These are phyloP conservation scores for Epinotia brunnichana DNA, from an alignment of 2,888 invertebrate species.

Conservation along the genomic window DNA sequence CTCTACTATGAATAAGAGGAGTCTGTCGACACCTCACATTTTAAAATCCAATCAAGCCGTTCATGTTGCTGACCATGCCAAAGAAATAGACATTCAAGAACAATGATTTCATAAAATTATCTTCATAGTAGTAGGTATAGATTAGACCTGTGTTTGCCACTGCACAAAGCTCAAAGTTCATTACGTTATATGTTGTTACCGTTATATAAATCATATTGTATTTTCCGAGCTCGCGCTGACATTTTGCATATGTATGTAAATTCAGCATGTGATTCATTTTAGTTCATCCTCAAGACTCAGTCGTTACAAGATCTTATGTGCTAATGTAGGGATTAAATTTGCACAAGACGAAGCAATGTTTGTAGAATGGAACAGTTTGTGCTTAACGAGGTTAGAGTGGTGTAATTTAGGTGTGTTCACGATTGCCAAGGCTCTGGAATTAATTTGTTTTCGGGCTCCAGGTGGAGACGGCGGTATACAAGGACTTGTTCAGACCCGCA, in stretches of 20 bases:
- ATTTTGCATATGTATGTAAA: constrained; percentile 26
- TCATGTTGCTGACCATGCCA: no score
- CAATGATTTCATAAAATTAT: no score
- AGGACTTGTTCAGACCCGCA: not conserved
- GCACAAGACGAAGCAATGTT: constrained; percentile 13
- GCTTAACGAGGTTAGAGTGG: constrained; percentile 32
- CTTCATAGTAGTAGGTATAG: no score
- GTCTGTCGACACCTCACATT: no score
- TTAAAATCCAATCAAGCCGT: no score
- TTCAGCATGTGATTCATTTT: constrained; percentile 3
- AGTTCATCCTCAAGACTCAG: constrained; percentile 3
- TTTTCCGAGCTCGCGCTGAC: not conserved
- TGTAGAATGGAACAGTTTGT: constrained; percentile 34
- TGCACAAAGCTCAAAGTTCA: not conserved
- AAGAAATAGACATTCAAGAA: no score
- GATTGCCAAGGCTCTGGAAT: constrained; percentile 23
- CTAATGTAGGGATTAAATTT: constrained; percentile 16
- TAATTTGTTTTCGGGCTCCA: constrained; percentile 1
- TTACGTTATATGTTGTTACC: not conserved
- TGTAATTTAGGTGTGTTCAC: constrained; percentile 19
- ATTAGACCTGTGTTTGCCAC: not conserved
- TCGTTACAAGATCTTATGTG: constrained; percentile 24
- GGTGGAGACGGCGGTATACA: constrained; percentile 7
- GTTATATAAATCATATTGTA: constrained; percentile 3
- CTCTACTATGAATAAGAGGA: no score